Conservation (phyloP, 2,888 invertebrate species). For the Ectobius pallidus region DNA sequence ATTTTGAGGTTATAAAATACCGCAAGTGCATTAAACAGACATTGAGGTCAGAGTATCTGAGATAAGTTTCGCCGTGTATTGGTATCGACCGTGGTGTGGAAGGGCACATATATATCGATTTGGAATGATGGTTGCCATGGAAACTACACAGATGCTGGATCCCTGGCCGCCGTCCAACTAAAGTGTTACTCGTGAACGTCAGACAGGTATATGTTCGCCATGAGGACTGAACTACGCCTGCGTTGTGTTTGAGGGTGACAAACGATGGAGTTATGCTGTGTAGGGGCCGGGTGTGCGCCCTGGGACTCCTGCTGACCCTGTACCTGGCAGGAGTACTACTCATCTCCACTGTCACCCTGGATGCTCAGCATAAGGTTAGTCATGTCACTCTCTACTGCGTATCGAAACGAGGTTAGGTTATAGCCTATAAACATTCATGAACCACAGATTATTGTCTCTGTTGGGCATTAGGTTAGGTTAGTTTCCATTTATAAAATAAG, state of each 20-base stretch:
- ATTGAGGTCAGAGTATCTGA: not conserved
- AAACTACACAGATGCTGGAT: conserved; percentile 21
- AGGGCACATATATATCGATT: not conserved
- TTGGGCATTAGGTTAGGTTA: too few relatives aligned
- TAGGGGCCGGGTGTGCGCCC: conserved; percentile 56
- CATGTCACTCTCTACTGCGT: not conserved
- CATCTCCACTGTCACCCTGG: conserved; percentile 56
- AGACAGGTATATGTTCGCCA: not conserved
- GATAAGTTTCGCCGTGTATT: not conserved
- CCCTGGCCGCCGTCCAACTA: not conserved
- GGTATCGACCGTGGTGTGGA: too few relatives aligned
- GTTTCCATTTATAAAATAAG: too few relatives aligned
- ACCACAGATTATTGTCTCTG: too few relatives aligned
- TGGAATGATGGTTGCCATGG: conserved; percentile 12
- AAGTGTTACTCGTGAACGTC: not conserved
- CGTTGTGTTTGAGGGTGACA: not conserved
- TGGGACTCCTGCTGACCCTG: conserved; percentile 54
- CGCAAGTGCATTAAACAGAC: not conserved
- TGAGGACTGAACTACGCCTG: not conserved
- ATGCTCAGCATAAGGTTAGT: conserved; percentile 43
- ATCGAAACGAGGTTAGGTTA: too few relatives aligned
- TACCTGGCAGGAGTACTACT: conserved; percentile 57
- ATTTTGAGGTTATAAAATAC: not conserved
- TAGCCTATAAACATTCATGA: too few relatives aligned
- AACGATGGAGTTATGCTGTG: conserved; percentile 47